These are phyloP conservation scores for Choristoneura rosaceana DNA, from an alignment of 2,888 invertebrate genomes.

Conservation along the genomic window DNA sequence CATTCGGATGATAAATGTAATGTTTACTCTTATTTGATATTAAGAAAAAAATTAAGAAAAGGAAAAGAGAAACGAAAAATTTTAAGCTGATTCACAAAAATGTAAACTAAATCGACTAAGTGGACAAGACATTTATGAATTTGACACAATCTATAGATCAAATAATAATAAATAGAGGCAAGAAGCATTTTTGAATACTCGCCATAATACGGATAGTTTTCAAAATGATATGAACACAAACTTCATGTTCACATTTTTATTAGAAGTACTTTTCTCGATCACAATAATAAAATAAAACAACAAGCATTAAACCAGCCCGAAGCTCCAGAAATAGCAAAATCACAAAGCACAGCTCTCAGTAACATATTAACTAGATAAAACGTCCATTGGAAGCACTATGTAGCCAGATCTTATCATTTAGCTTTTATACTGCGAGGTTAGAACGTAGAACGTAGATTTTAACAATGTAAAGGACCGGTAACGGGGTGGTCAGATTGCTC, in stretches of 20 bases:
- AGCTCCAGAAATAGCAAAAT: not conserved
- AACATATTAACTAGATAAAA: constrained; percentile 26
- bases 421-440: not conserved
- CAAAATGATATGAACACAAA: not conserved
- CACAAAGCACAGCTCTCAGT: constrained; percentile 8
- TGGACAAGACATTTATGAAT: no score
- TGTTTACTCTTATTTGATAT: constrained; percentile 22
- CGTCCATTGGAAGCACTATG: constrained; percentile 13
- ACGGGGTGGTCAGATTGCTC: constrained; percentile 21
- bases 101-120: not conserved
- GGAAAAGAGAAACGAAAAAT: not conserved
- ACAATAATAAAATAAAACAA: not conserved
- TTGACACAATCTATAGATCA: no score
- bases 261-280: not conserved
- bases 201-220: no score
- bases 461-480: constrained; percentile 28
- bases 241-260: not conserved
- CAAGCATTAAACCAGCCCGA: not conserved
- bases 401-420: not conserved
- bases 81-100: not conserved
- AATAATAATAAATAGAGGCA: not conserved
- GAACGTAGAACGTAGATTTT: constrained; percentile 5
- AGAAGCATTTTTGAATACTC: not conserved
- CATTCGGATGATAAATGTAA: constrained; percentile 13
- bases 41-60: constrained; percentile 6